Conservation (phyloP, 2,888 invertebrate species). For the Drosophila incognita region DNA sequence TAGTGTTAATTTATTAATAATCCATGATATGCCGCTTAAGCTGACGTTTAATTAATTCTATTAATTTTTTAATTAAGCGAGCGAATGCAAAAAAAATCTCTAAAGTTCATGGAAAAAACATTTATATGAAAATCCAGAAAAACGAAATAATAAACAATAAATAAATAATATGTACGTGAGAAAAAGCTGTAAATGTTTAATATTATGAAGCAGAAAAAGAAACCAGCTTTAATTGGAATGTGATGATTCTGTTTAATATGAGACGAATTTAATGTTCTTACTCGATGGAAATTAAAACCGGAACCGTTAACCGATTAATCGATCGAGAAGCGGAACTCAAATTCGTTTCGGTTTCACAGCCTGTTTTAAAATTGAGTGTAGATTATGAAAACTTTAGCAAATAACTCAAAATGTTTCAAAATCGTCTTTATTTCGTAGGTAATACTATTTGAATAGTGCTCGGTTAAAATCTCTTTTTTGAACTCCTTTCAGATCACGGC, state of each 20-base stretch:
- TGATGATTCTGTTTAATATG: background rate
- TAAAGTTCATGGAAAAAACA: constrained; percentile 42
- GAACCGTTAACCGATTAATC: background rate
- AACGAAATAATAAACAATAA: constrained; percentile 17
- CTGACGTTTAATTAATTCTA: constrained; percentile 76
- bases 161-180: constrained; percentile 7
- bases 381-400: background rate
- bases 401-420: background rate
- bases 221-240: background rate
- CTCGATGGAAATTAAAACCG: no score
- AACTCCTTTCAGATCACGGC: background rate
- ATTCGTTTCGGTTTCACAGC: background rate
- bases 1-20: constrained; percentile 72
- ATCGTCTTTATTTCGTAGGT: background rate
- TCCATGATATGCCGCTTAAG: constrained; percentile 75
- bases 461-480: background rate
- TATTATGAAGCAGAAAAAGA: background rate
- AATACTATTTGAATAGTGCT: background rate
- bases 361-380: background rate
- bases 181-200: background rate
- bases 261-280: background rate
- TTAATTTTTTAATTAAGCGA: constrained; percentile 63
- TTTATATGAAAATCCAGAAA: constrained; percentile 10
- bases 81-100: constrained; percentile 13
- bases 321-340: background rate